A percentile compares a stretch with the other conserved stretches of the same genome.
phyloP scores from a whole-genome alignment of 2,888 invertebrate species.

The Poecilobothrus nobilitatus region DNA sequence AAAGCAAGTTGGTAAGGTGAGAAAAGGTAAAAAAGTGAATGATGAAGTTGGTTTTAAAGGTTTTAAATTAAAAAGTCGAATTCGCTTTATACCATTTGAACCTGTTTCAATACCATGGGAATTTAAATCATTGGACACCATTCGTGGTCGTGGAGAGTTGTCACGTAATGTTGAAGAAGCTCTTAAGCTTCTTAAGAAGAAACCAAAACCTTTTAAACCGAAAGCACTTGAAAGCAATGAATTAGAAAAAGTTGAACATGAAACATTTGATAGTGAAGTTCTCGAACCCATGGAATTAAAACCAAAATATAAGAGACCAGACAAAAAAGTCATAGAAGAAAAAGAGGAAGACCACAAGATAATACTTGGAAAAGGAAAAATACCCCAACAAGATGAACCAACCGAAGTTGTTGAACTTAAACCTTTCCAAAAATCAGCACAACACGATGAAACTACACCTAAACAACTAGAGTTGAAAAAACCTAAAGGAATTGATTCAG shows the following conservation, averaged over 20 bases:
- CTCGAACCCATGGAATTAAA: slow-evolving; percentile 25
- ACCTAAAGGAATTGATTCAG: not conserved
- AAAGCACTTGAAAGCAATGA: slow-evolving; percentile 50
- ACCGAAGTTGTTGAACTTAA: slow-evolving; percentile 38
- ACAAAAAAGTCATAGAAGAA: slow-evolving; percentile 28
- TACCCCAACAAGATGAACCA: slow-evolving; percentile 33
- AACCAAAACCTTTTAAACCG: slow-evolving; percentile 50
- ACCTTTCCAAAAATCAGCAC: slow-evolving; percentile 22
- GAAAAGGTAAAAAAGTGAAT: slow-evolving; percentile 44
- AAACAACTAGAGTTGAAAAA: not conserved
- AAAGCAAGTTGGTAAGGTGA: slow-evolving; percentile 56
- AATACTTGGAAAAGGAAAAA: slow-evolving; percentile 34
- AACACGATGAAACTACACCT: not conserved
- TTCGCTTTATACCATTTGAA: slow-evolving; percentile 57
- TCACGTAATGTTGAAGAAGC: slow-evolving; percentile 64
- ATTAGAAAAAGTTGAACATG: slow-evolving; percentile 22
- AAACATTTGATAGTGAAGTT: slow-evolving; percentile 24
- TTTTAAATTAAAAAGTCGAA: slow-evolving; percentile 61
- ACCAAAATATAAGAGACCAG: slow-evolving; percentile 38
- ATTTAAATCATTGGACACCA: slow-evolving; percentile 40
- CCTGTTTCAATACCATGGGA: slow-evolving; percentile 41
- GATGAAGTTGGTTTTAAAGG: slow-evolving; percentile 54
- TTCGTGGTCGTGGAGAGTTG: slow-evolving; percentile 55
- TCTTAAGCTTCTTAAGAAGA: slow-evolving; percentile 52
- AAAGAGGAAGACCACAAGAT: slow-evolving; percentile 29